Evolutionary conservation across 2,888 invertebrate genomes (phyloP).

Genomic region (Stegana nigrithorax): DNA sequence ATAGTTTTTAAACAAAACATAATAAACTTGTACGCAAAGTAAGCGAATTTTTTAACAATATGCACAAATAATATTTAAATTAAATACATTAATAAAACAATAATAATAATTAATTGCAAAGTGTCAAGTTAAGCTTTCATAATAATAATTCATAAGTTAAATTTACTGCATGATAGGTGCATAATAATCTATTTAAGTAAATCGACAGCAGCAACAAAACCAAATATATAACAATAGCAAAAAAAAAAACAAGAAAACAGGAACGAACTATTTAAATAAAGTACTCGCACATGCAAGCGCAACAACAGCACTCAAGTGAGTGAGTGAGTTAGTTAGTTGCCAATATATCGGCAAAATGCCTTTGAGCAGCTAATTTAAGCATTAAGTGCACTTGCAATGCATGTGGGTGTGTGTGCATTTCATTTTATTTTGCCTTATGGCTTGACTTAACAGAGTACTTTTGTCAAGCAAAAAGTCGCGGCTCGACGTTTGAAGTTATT

Average conservation of each 20-base stretch:
- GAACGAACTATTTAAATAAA: not conserved
- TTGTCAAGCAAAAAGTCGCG: not conserved
- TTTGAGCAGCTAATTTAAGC: conserved; percentile 11
- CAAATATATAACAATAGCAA: not conserved
- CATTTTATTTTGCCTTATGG: no score
- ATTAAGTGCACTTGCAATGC: not conserved
- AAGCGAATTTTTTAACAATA: no score
- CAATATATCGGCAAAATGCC: conserved; percentile 9
- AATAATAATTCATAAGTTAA: conserved; percentile 16
- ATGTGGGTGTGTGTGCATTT: conserved; percentile 3
- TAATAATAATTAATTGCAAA: conserved; percentile 19
- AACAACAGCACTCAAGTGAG: not conserved
- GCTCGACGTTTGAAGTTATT: not conserved
- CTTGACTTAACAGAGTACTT: no score
- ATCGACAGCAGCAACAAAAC: not conserved
- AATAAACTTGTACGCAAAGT: no score
- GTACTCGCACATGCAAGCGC: not conserved
- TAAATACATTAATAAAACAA: not conserved
- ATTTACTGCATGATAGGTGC: conserved; percentile 6
- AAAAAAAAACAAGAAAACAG: not conserved
- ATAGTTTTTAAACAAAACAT: no score
- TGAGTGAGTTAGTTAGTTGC: no score
- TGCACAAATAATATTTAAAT: not conserved
- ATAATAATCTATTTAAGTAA: not conserved
- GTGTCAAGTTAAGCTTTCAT: conserved; percentile 7